phyloP scores from a whole-genome alignment of 2,797 vertebrate genomes.

The Cyprinodon diabolis region DNA sequence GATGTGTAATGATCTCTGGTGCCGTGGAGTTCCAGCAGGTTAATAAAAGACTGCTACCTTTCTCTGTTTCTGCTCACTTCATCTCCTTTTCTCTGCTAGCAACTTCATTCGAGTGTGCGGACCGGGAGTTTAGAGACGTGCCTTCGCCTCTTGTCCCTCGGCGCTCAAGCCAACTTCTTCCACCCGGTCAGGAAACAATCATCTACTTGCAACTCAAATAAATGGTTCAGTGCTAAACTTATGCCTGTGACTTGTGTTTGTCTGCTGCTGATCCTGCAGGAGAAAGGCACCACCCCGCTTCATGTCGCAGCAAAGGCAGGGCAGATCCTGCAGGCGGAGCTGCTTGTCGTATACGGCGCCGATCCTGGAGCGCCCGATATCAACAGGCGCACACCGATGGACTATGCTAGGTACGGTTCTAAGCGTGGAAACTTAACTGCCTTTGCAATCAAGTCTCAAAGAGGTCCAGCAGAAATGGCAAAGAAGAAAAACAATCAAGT shows the following conservation, averaged over 20 bases:
- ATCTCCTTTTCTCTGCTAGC: slow-evolving; percentile 75
- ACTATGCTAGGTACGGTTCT: slow-evolving; percentile 89
- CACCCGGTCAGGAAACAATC: slow-evolving; percentile 86
- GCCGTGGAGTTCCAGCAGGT: slow-evolving; percentile 33
- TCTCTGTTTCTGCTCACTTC: slow-evolving; percentile 10
- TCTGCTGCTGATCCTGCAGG: slow-evolving; percentile 68
- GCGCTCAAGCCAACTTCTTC: slow-evolving; percentile 98
- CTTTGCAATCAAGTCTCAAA: background rate
- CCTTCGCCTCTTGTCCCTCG: slow-evolving; percentile 93
- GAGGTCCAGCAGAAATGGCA: background rate
- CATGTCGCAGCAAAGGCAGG: slow-evolving; percentile 96
- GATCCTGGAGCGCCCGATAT: slow-evolving; percentile 95
- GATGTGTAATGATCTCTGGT: slow-evolving; percentile 57
- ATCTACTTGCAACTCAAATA: slow-evolving; percentile 2
- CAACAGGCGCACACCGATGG: slow-evolving; percentile 94
- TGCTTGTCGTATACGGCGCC: slow-evolving; percentile 94
- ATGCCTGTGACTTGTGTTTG: slow-evolving; percentile 29
- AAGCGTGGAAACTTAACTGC: background rate
- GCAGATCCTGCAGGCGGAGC: slow-evolving; percentile 93
- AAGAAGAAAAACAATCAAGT: background rate
- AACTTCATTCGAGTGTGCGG: slow-evolving; percentile 96
- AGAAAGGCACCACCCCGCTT: slow-evolving; percentile 95
- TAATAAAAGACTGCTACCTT: slow-evolving; percentile 48
- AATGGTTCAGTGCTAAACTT: background rate
- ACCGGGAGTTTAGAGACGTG: slow-evolving; percentile 98